phyloP scores from a whole-genome alignment of 2,113 vertebrate species.

The Albula goreensis region DNA sequence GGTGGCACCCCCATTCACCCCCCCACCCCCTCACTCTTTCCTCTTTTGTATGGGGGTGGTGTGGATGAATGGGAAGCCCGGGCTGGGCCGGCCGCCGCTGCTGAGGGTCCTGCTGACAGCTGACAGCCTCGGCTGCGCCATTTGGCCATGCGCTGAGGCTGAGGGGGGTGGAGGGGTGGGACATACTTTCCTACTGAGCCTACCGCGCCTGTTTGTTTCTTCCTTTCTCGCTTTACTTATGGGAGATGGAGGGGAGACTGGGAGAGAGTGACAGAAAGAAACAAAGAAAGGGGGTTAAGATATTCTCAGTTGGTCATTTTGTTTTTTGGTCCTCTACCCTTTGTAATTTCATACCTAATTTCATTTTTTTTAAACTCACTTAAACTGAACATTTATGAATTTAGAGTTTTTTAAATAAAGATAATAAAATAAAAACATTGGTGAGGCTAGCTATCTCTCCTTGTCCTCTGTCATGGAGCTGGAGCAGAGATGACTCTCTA shows the following conservation, averaged over 20 bases:
- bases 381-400: background rate
- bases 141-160: slow-evolving; percentile 26
- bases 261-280: slow-evolving; percentile 63
- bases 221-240: slow-evolving; percentile 68
- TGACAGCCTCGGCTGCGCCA: slow-evolving; percentile 55
- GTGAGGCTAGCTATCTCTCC: background rate
- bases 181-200: slow-evolving; percentile 48
- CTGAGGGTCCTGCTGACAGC: slow-evolving; percentile 56
- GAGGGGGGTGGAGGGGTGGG: background rate
- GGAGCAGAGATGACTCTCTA: background rate
- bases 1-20: too few relatives aligned
- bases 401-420: background rate
- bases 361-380: background rate
- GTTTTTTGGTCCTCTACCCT: slow-evolving; percentile 2
- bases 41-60: slow-evolving; percentile 49
- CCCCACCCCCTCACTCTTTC: too few relatives aligned
- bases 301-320: slow-evolving; percentile 68
- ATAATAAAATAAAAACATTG: background rate
- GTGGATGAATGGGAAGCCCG: background rate
- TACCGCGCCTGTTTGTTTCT: slow-evolving; percentile 70
- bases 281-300: background rate
- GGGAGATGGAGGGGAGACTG: slow-evolving; percentile 62
- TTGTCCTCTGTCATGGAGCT: background rate
- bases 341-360: background rate
- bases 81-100: background rate